Evolutionary conservation across 2,797 vertebrate genomes (phyloP).

Genomic region (Acipenser transmontanus): DNA sequence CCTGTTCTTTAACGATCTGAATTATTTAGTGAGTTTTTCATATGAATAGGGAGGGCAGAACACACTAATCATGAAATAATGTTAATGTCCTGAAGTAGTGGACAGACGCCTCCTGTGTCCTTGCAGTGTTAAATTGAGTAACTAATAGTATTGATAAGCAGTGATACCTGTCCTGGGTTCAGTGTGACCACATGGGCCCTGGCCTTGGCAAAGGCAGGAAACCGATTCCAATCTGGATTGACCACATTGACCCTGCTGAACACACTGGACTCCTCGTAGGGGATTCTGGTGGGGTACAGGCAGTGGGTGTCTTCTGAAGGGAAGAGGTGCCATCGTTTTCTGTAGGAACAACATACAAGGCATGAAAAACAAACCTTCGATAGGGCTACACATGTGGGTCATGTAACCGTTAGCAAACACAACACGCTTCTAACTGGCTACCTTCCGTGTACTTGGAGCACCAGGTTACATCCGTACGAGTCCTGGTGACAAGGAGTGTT

Average conservation of each 20-base stretch:
- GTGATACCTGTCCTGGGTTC: conserved; percentile 81
- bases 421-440: conserved; percentile 42
- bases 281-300: conserved; percentile 90
- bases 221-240: conserved; percentile 66
- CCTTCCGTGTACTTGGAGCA: conserved; percentile 93
- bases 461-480: conserved; percentile 89
- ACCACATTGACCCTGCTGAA: conserved; percentile 84
- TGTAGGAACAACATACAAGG: conserved; percentile 35
- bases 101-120: no score
- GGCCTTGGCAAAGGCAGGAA: conserved; percentile 65
- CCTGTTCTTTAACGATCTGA: not conserved
- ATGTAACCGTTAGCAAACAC: no score
- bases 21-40: not conserved
- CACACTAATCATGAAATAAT: no score
- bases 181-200: conserved; percentile 67
- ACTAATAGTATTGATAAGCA: no score
- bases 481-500: conserved; percentile 93
- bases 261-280: conserved; percentile 94
- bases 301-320: conserved; percentile 73
- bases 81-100: no score
- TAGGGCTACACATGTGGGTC: no score
- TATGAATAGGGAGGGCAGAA: no score
- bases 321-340: conserved; percentile 91
- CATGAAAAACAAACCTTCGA: no score
- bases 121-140: no score